Evolutionary conservation across 2,797 vertebrate genomes (phyloP).

Genomic region (Mus minutoides): DNA sequence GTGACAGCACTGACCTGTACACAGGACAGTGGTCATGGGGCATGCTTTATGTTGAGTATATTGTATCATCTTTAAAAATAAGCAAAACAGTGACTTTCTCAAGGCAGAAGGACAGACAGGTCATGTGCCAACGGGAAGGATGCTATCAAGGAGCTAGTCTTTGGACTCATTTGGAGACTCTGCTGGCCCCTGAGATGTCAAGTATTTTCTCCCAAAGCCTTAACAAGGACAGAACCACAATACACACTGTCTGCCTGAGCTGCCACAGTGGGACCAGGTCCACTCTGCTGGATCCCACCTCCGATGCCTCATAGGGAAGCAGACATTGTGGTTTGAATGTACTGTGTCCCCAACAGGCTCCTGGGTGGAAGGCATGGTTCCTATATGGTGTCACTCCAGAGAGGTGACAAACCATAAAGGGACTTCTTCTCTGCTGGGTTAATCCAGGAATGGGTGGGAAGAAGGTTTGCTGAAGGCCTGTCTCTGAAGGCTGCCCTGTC

Average conservation of each 20-base stretch:
- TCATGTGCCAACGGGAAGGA: neutral
- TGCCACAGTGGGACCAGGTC: neutral
- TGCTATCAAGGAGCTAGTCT: neutral
- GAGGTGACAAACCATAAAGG: neutral
- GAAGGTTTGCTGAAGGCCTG: neutral
- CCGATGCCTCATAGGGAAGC: neutral
- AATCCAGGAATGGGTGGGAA: neutral
- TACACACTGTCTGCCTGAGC: neutral
- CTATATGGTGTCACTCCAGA: neutral
- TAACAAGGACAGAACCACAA: neutral
- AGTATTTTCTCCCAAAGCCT: neutral
- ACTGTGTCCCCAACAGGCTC: neutral
- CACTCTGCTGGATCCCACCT: neutral
- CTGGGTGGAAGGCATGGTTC: neutral
- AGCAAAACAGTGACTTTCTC: neutral
- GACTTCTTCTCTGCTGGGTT: neutral
- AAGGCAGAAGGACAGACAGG: neutral
- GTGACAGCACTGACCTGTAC: neutral
- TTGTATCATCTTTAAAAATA: neutral
- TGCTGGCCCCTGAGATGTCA: neutral
- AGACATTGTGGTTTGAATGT: neutral
- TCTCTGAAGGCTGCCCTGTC: neutral
- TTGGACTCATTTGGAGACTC: neutral
- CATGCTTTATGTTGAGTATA: neutral
- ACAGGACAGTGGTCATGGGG: no score